phyloP scores from a whole-genome alignment of 1,140 invertebrate genomes.

The Brachionus rubens region DNA sequence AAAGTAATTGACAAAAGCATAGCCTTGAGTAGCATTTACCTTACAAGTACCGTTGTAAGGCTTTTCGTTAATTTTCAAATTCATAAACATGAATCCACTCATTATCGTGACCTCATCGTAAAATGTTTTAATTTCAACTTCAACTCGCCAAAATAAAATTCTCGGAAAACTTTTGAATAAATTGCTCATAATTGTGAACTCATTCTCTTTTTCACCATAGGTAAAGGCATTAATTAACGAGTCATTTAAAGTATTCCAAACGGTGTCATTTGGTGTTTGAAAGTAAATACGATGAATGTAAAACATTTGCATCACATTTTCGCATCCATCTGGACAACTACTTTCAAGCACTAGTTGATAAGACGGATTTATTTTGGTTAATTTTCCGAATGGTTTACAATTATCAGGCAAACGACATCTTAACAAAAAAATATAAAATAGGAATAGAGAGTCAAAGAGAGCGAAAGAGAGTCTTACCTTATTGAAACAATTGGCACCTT shows the following conservation, averaged over 20 bases:
- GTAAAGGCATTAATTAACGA: not conserved
- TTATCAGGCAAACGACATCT: not conserved
- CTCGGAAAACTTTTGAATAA: not conserved
- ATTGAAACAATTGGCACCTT: slow-evolving; percentile 1
- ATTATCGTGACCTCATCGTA: not conserved
- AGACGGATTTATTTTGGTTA: not conserved
- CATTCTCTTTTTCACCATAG: not conserved
- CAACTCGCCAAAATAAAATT: not conserved
- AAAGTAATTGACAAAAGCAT: slow-evolving; percentile 5
- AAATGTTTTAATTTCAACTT: not conserved
- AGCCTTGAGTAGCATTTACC: not conserved
- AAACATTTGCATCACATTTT: no score
- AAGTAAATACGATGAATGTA: no score
- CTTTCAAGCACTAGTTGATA: no score
- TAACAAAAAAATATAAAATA: not conserved
- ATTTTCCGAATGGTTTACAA: not conserved
- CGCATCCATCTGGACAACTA: no score
- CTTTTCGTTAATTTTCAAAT: no score
- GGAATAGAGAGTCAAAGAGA: not conserved
- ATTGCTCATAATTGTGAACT: not conserved
- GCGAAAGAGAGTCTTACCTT: not conserved
- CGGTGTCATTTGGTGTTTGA: not conserved
- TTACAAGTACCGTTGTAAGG: slow-evolving; percentile 3
- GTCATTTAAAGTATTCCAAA: not conserved
- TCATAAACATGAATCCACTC: not conserved